Percentiles rank a stretch among this genome's conserved stretches.
Conservation (phyloP, 2,113 vertebrate genomes). For the Pyrgilauda ruficollis region DNA sequence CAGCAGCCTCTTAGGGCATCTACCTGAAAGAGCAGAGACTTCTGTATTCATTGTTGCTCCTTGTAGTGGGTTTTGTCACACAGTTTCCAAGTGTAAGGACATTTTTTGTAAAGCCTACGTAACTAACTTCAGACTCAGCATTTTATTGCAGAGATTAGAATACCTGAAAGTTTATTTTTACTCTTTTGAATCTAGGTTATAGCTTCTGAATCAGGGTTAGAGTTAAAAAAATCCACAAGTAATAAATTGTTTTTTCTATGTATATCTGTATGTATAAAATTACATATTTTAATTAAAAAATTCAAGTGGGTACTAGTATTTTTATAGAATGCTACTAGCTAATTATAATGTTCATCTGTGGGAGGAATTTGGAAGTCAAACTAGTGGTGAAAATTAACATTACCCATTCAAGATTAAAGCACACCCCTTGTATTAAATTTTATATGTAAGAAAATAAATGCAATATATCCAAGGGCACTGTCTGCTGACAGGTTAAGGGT, state of each 20-base stretch:
- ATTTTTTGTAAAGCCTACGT: background rate
- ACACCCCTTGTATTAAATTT: background rate
- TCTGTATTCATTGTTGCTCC: background rate
- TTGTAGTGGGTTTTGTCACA: background rate
- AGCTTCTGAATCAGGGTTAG: background rate
- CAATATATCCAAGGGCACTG: background rate
- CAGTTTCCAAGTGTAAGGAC: background rate
- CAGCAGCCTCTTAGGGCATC: background rate
- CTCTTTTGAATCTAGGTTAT: background rate
- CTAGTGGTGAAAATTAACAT: background rate
- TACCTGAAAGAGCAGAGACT: background rate
- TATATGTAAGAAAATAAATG: background rate
- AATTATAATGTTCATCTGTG: background rate
- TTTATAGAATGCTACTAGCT: background rate
- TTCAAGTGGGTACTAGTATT: background rate
- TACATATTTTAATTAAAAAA: background rate
- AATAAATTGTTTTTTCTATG: background rate
- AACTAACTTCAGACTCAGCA: background rate
- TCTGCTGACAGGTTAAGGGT: background rate
- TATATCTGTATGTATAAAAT: background rate
- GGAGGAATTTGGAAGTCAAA: background rate
- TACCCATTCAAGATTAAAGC: conserved; percentile 23
- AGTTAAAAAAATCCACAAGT: background rate
- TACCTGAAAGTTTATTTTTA: background rate
- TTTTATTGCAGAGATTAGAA: background rate